Base-by-base conservation (phyloP, 2,113 vertebrate species). In the Corythornis cristatus region DNA sequence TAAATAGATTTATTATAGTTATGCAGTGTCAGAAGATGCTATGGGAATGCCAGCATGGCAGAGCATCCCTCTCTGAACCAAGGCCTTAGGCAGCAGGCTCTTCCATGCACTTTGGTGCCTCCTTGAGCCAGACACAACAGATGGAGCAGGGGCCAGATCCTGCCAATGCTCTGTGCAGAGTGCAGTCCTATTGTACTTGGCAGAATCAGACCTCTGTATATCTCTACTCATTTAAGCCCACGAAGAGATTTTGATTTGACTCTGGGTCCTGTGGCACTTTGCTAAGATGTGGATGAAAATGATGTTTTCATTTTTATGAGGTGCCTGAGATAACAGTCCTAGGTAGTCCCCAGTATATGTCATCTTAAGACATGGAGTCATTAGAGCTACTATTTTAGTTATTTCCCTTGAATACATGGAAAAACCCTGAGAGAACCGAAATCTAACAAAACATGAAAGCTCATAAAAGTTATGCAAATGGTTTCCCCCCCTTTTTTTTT, bases 151-250 rank as follows among this genome's bases (percentile, higher is more conserved):
- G 28, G 48, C n/a, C 48, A 15, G 43, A 57, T 29, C 43, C 37
- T 6, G 2, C 37, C 60, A 25, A 12, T 0, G 1, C 20, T 2
- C 1, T n/a, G 50, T 43, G 20, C 0, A 0, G 22, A 20, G 15
- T 1, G 4, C 60, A 6, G 19, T 67, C 72, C 75, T 56, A 3
- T 23, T 0, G 2, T 54, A 12, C 29, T 18, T 18, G 42, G 50
- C 23, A 54, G 22, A 51, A 66, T 58, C 7, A 76, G 57, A 50
- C 58, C 57, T 65, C 35, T 53, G 12, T 17, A 26, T 21, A 35
- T 57, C 31, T 17, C 53, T 33, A 46, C 65, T 62, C 17, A 8
- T 62, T 58, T 48, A 29, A 56, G 31, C 51, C 61, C 3, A 1
- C 21, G 19, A 28, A 31, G 37, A 73, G 37, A 58, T 67, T 84